phyloP scores from a whole-genome alignment of 2,797 vertebrate genomes.

The Anas bahamensis region DNA sequence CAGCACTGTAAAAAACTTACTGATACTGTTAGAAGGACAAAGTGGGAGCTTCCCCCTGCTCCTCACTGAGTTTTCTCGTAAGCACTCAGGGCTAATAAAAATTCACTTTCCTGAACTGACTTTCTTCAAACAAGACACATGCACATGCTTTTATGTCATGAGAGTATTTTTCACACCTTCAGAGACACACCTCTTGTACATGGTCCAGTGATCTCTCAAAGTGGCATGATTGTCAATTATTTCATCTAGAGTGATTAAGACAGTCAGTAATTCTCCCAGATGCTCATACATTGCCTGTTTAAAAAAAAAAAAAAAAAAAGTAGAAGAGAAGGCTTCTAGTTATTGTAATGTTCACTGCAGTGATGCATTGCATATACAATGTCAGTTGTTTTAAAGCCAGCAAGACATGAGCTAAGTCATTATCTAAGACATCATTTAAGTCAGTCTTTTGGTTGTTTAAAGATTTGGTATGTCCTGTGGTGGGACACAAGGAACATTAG shows the following conservation, averaged over 20 bases:
- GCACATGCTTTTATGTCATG: background rate
- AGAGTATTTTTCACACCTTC: background rate
- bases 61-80: background rate
- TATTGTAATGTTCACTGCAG: conserved; percentile 28
- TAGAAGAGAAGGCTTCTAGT: background rate
- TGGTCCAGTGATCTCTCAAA: conserved; percentile 98
- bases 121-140: background rate
- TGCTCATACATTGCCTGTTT: conserved; percentile 94
- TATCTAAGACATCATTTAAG: background rate
- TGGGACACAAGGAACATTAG: background rate
- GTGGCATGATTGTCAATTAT: conserved; percentile 95
- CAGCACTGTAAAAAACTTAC: background rate
- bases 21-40: background rate
- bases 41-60: background rate
- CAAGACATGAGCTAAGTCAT: background rate
- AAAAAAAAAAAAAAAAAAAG: background rate
- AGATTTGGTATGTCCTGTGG: background rate
- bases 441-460: background rate
- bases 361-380: background rate
- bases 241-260: conserved; percentile 95
- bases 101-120: background rate
- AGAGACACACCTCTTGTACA: conserved; percentile 94
- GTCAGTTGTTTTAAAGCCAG: background rate
- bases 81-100: background rate
- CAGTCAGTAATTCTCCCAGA: conserved; percentile 91